Conservation (phyloP, 2,888 invertebrate species). For the Drosophila planitibia region DNA sequence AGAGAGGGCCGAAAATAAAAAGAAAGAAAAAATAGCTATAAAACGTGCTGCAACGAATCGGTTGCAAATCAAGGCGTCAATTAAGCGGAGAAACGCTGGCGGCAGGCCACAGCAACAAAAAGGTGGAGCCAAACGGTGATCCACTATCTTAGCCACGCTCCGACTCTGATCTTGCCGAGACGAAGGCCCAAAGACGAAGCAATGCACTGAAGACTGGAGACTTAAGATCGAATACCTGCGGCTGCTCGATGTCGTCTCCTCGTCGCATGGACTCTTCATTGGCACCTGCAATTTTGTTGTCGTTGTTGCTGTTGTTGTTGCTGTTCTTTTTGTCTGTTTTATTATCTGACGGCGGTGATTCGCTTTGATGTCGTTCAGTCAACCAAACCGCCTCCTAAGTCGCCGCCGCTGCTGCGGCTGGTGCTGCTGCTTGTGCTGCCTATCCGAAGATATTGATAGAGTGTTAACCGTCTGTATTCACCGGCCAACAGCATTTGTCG, state of each 20-base stretch:
- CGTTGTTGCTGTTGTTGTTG: conserved; percentile 12
- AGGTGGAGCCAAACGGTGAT: conserved; percentile 56
- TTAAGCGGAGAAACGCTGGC: conserved; percentile 58
- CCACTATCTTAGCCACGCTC: conserved; percentile 57
- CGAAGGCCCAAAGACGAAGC: conserved; percentile 17
- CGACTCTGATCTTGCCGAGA: conserved; percentile 59
- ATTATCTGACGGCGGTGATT: conserved; percentile 60
- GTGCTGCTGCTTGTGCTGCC: conserved; percentile 13
- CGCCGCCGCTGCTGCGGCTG: conserved; percentile 22
- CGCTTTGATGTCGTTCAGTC: conserved; percentile 61
- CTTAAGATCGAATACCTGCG: conserved; percentile 45
- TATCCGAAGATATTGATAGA: conserved; percentile 58
- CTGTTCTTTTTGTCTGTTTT: conserved; percentile 15
- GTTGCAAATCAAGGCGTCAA: conserved; percentile 65
- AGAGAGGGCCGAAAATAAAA: background rate
- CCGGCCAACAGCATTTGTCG: conserved; percentile 54
- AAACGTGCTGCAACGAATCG: conserved; percentile 54
- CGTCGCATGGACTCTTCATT: conserved; percentile 33
- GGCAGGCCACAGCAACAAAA: conserved; percentile 56
- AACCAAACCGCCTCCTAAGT: conserved; percentile 59
- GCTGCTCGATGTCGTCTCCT: conserved; percentile 28
- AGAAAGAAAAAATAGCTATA: background rate
- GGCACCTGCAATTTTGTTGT: conserved; percentile 51
- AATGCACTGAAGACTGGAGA: conserved; percentile 13
- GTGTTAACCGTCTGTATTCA: conserved; percentile 59